A percentile compares a stretch with the other conserved stretches of the same genome.
phyloP scores from a whole-genome alignment of 1,140 invertebrate species.

The Coptotermes formosanus region DNA sequence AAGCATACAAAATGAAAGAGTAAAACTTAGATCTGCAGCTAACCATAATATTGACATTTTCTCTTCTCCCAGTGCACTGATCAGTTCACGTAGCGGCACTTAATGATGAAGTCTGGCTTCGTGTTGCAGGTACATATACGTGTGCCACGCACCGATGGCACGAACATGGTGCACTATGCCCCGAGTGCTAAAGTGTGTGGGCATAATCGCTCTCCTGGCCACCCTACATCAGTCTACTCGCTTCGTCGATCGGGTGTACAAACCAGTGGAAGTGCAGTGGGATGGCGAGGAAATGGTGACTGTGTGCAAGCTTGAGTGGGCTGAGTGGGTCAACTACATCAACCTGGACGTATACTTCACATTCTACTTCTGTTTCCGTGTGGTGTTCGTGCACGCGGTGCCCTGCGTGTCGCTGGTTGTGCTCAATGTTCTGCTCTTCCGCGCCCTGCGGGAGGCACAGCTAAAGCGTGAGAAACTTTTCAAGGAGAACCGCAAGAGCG shows the following conservation, averaged over 20 bases:
- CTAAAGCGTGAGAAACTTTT: slow-evolving; percentile 75
- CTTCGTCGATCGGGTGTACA: slow-evolving; percentile 69
- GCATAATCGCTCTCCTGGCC: slow-evolving; percentile 71
- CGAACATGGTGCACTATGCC: slow-evolving; percentile 84
- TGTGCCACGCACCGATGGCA: slow-evolving; percentile 83
- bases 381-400: slow-evolving; percentile 86
- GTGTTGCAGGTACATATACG: slow-evolving; percentile 72
- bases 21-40: too few species aligned
- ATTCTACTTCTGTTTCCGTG: slow-evolving; percentile 79
- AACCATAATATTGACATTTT: too few species aligned
- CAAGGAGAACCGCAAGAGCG: slow-evolving; percentile 80
- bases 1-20: too few species aligned
- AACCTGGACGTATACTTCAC: slow-evolving; percentile 74
- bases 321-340: slow-evolving; percentile 65
- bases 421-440: slow-evolving; percentile 83
- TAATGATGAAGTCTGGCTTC: not conserved
- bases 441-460: slow-evolving; percentile 79
- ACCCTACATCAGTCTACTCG: slow-evolving; percentile 75
- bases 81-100: too few species aligned
- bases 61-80: too few species aligned
- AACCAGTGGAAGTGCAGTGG: slow-evolving; percentile 59
- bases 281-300: slow-evolving; percentile 52
- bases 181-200: slow-evolving; percentile 72
- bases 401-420: slow-evolving; percentile 87
- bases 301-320: slow-evolving; percentile 55